These are phyloP conservation scores for Megaceryle maxima DNA, from an alignment of 2,113 vertebrate species.

Conservation along the genomic window DNA sequence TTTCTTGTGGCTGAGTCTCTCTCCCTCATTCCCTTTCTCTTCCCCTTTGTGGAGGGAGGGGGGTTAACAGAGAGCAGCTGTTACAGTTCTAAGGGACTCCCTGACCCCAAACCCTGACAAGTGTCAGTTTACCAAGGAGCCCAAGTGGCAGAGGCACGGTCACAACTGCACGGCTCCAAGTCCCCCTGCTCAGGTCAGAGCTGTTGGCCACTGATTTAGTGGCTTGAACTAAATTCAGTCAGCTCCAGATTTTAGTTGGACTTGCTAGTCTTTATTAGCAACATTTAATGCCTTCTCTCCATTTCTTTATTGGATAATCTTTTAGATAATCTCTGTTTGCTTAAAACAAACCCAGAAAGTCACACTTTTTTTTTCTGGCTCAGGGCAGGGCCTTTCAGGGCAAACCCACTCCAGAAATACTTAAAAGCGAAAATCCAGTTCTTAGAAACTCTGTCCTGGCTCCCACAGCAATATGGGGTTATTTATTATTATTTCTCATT, in stretches of 20 bases:
- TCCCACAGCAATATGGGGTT: background rate
- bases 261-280: background rate
- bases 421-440: background rate
- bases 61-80: no score
- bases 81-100: no score
- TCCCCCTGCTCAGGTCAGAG: background rate
- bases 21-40: no score
- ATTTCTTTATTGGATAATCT: background rate
- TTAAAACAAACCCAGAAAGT: background rate
- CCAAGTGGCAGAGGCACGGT: background rate
- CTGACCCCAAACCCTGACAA: no score
- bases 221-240: background rate
- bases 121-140: background rate
- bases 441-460: background rate
- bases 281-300: background rate
- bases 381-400: background rate
- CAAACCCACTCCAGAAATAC: background rate
- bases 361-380: background rate
- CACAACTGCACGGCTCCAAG: background rate
- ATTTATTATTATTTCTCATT: background rate
- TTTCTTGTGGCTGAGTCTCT: no score
- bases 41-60: no score
- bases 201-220: background rate
- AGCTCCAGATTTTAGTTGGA: background rate
- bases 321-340: background rate